Conservation (phyloP, 2,113 vertebrate genomes). For the Brachyhypopomus gauderio region DNA sequence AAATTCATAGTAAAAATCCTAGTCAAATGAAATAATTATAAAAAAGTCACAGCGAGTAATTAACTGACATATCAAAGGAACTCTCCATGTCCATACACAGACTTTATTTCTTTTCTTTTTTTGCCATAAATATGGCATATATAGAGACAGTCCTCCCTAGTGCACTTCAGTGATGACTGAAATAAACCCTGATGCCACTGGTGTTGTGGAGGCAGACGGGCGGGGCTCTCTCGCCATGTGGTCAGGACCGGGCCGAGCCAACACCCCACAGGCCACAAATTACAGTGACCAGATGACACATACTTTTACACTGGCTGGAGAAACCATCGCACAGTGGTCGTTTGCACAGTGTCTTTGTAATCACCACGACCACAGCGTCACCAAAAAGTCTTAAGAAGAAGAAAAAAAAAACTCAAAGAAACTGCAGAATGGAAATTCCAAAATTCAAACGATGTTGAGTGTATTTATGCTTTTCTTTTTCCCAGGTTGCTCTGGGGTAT, state of each 20-base stretch:
- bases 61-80: too few relatives aligned
- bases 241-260: conserved; percentile 37
- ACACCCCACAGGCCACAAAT: conserved; percentile 52
- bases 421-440: too few relatives aligned
- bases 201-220: conserved; percentile 45
- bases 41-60: too few relatives aligned
- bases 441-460: too few relatives aligned
- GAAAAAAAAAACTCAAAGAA: not conserved
- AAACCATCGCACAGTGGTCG: conserved; percentile 24
- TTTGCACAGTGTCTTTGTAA: conserved; percentile 41
- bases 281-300: conserved; percentile 47
- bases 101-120: not conserved
- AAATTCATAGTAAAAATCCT: not conserved
- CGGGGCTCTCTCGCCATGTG: conserved; percentile 35
- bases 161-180: conserved; percentile 26
- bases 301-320: conserved; percentile 40
- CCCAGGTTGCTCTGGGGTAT: not conserved
- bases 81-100: not conserved
- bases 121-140: conserved; percentile 35
- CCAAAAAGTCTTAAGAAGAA: conserved; percentile 10
- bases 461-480: too few relatives aligned
- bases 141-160: conserved; percentile 47
- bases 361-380: conserved; percentile 25
- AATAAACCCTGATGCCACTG: conserved; percentile 49
- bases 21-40: not conserved